Percentiles rank a stretch among this genome's conserved stretches.
These are phyloP conservation scores for Pitangus sulphuratus DNA, from an alignment of 2,797 vertebrate species.

Conservation along the genomic window DNA sequence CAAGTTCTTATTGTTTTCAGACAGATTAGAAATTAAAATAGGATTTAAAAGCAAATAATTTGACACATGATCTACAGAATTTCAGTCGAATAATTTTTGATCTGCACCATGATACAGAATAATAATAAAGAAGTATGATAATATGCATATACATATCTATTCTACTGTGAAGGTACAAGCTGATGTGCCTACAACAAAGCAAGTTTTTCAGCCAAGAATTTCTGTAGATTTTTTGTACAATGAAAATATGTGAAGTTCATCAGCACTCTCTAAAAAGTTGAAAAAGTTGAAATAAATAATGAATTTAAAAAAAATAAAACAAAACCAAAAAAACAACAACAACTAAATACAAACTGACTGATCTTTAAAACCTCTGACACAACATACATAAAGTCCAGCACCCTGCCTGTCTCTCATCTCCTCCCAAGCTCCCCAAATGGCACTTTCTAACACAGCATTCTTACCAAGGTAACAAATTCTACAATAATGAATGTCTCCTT, in stretches of 20 bases:
- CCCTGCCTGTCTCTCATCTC: neutral
- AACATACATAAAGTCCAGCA: neutral
- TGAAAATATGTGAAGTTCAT: neutral
- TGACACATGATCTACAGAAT: neutral
- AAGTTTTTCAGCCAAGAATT: neutral
- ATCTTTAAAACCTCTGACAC: slow-evolving; percentile 6
- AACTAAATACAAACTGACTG: neutral
- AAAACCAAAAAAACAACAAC: too few relatives aligned
- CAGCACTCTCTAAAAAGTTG: neutral
- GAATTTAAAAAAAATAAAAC: neutral
- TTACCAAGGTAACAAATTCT: neutral
- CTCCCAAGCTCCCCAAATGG: neutral
- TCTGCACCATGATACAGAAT: neutral
- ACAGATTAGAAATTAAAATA: neutral
- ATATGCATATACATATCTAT: neutral
- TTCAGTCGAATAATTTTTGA: neutral
- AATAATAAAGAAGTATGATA: neutral
- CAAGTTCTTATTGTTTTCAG: neutral
- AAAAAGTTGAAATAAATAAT: neutral
- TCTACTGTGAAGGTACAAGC: neutral
- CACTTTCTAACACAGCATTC: neutral
- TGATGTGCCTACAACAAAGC: neutral
- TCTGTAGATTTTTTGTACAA: neutral
- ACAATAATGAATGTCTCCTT: slow-evolving; percentile 51
- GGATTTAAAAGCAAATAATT: neutral